phyloP scores from a whole-genome alignment of 2,888 invertebrate species.

The Philonicus albiceps region DNA sequence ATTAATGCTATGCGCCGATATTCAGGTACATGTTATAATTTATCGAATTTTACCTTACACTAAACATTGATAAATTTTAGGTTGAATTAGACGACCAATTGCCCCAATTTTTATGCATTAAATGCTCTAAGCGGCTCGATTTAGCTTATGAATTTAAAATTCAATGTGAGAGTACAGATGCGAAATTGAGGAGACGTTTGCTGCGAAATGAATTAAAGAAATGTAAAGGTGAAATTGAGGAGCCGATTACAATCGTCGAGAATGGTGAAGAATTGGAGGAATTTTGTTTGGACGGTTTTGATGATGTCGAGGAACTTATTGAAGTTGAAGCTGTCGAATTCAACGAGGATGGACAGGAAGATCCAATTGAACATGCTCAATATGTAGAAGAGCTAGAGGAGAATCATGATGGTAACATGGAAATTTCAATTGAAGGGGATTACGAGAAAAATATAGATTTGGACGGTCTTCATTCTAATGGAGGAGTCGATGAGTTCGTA shows the following conservation, averaged over 20 bases:
- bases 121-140: slow-evolving; percentile 48
- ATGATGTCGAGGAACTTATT: neutral
- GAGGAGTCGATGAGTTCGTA: neutral
- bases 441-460: too few species aligned
- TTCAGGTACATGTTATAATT: slow-evolving; percentile 40
- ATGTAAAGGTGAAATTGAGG: neutral
- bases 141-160: slow-evolving; percentile 50
- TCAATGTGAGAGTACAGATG: slow-evolving; percentile 50
- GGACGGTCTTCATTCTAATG: neutral
- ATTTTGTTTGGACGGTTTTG: neutral
- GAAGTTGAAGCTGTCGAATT: neutral
- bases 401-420: neutral
- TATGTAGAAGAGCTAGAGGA: neutral
- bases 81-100: slow-evolving; percentile 48
- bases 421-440: neutral
- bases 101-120: slow-evolving; percentile 50
- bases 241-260: neutral
- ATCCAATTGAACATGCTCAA: neutral
- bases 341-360: neutral
- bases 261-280: neutral
- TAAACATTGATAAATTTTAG: slow-evolving; percentile 41
- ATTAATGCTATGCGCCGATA: slow-evolving; percentile 43
- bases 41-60: neutral
- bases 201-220: neutral
- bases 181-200: slow-evolving; percentile 42